A percentile compares a stretch with the other conserved stretches of the same genome.
Evolutionary conservation across 2,113 vertebrate species (phyloP).

Genomic region (Melanerpes formicivorus): DNA sequence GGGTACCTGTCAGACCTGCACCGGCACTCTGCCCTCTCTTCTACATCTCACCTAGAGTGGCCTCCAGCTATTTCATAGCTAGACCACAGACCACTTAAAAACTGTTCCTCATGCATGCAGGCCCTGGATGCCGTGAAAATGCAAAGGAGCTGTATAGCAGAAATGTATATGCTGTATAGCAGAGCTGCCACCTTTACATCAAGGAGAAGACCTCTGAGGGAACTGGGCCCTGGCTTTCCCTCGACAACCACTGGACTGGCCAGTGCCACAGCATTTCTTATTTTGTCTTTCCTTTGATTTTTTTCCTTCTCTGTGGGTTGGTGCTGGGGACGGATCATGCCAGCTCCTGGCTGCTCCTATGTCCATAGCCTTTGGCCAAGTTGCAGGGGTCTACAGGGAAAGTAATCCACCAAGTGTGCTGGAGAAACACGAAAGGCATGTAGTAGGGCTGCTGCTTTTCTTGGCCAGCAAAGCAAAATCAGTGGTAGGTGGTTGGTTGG

Average conservation of each 20-base stretch:
- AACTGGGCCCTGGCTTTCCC: fast-evolving
- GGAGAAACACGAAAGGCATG: background rate
- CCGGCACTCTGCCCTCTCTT: background rate
- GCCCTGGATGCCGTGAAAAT: background rate
- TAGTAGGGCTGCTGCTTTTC: background rate
- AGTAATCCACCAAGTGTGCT: background rate
- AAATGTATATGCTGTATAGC: background rate
- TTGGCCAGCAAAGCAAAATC: background rate
- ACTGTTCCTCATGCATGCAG: background rate
- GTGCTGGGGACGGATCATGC: background rate
- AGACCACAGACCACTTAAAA: background rate
- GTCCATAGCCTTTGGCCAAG: background rate
- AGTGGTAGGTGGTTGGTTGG: too few species aligned
- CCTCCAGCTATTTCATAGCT: fast-evolving
- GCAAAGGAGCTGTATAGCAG: background rate
- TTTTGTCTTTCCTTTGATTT: background rate
- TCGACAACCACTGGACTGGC: fast-evolving
- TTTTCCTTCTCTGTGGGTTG: fast-evolving
- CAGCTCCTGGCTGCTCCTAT: background rate
- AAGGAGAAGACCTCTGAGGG: background rate
- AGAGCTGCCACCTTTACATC: background rate
- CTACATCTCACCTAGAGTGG: background rate
- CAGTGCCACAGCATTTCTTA: background rate
- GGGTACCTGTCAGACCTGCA: background rate
- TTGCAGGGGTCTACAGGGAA: background rate